These are phyloP conservation scores for Brenthis hecate DNA, from an alignment of 2,888 invertebrate genomes.

Conservation along the genomic window DNA sequence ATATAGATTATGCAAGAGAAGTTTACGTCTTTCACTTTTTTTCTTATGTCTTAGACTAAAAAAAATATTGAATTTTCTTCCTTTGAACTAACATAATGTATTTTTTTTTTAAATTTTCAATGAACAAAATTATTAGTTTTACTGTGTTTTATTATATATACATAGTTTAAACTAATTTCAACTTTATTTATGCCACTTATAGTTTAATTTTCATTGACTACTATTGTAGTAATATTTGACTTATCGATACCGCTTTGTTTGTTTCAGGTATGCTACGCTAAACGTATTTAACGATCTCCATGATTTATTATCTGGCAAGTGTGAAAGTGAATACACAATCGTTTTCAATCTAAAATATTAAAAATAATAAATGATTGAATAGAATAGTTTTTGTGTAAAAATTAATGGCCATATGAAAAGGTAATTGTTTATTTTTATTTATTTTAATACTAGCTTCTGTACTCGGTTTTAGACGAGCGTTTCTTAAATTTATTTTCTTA, in stretches of 20 bases:
- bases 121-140: too few relatives aligned
- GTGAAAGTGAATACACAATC: conserved; percentile 20
- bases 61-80: too few relatives aligned
- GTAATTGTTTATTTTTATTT: neutral
- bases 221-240: neutral
- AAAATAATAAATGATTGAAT: conserved; percentile 43
- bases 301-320: conserved; percentile 31
- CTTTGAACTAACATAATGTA: too few relatives aligned
- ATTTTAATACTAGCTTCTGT: neutral
- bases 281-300: conserved; percentile 28
- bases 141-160: too few relatives aligned
- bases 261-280: conserved; percentile 44
- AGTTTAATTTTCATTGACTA: too few relatives aligned
- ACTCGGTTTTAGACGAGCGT: too few relatives aligned
- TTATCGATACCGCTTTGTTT: conserved; percentile 33
- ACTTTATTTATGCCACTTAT: neutral
- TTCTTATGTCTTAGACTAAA: too few relatives aligned
- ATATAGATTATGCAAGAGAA: too few relatives aligned
- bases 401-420: neutral
- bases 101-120: too few relatives aligned
- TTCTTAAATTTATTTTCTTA: too few relatives aligned
- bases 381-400: neutral
- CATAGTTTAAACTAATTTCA: too few relatives aligned
- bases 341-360: conserved; percentile 9
- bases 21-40: too few relatives aligned